Percentiles rank a stretch among this genome's conserved stretches.
Conservation (phyloP, 2,888 invertebrate species). For the Melanchra persicariae region DNA sequence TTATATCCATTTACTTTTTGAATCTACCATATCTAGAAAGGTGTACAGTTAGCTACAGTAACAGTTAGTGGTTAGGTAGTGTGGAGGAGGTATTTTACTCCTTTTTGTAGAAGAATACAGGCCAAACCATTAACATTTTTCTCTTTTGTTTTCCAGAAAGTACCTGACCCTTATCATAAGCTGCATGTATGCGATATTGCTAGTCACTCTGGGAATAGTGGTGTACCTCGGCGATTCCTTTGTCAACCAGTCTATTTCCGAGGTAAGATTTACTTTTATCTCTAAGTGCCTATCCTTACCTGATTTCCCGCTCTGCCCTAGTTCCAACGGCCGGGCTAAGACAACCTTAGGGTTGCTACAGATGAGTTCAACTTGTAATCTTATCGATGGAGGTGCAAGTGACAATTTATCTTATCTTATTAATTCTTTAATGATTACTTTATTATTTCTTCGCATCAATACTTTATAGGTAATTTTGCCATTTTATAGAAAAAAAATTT, state of each 20-base stretch:
- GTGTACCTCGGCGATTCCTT: conserved; percentile 92
- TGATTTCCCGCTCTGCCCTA: conserved; percentile 17
- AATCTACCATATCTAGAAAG: no score
- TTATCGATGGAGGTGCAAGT: conserved; percentile 3
- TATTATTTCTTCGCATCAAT: neutral
- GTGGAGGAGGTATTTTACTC: no score
- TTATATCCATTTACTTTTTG: no score
- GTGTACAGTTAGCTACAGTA: no score
- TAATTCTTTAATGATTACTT: neutral
- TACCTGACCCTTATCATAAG: conserved; percentile 92
- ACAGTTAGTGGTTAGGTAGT: no score
- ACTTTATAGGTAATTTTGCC: neutral
- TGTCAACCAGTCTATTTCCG: conserved; percentile 84
- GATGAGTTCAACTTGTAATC: conserved; percentile 9
- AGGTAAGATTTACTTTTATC: conserved; percentile 83
- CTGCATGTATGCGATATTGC: conserved; percentile 92
- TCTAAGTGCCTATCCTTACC: conserved; percentile 26
- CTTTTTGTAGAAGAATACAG: neutral
- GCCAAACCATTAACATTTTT: neutral
- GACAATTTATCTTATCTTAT: conserved; percentile 7
- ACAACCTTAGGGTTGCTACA: conserved; percentile 19
- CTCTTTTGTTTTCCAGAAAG: conserved; percentile 83
- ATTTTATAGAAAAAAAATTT: neutral
- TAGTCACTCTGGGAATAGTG: conserved; percentile 92
- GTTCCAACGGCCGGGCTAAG: conserved; percentile 10